A percentile compares a stretch with the other conserved stretches of the same genome.
Evolutionary conservation across 2,888 invertebrate genomes (phyloP).

Genomic region (Drosophila parthenogenetica): DNA sequence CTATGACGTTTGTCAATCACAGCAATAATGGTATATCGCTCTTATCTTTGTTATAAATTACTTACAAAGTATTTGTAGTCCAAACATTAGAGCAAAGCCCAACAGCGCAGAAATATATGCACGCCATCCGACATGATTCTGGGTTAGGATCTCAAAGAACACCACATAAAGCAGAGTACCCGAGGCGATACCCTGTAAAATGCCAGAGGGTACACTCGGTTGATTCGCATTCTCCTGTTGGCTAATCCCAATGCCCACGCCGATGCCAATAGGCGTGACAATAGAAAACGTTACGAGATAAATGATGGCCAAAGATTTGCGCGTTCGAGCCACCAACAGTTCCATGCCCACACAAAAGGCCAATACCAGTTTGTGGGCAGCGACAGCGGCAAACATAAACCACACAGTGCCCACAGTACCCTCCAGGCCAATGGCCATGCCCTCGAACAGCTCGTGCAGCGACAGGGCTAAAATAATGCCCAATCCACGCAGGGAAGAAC

Average conservation of each 20-base stretch:
- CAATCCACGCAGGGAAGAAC: conserved; percentile 88
- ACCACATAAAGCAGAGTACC: conserved; percentile 98
- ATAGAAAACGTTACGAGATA: conserved; percentile 92
- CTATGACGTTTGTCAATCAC: conserved; percentile 30
- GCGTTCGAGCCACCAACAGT: conserved; percentile 90
- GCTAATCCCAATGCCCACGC: conserved; percentile 90
- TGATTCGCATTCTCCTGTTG: conserved; percentile 88
- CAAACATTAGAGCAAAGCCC: conserved; percentile 91
- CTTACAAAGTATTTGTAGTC: conserved; percentile 86
- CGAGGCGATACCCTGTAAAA: conserved; percentile 89
- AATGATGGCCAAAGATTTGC: conserved; percentile 87
- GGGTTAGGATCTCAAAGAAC: conserved; percentile 96
- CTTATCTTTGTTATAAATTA: conserved; percentile 33
- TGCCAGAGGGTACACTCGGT: conserved; percentile 88
- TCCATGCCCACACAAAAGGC: conserved; percentile 96
- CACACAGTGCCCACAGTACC: conserved; percentile 87
- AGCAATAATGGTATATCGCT: conserved; percentile 5
- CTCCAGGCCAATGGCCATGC: conserved; percentile 92
- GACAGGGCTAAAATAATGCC: conserved; percentile 93
- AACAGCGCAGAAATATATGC: conserved; percentile 89
- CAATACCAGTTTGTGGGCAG: conserved; percentile 94
- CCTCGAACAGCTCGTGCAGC: conserved; percentile 94
- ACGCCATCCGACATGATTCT: conserved; percentile 86
- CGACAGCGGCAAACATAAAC: conserved; percentile 94
- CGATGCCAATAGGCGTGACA: conserved; percentile 90